These are phyloP conservation scores for Hippoglossus stenolepis DNA, from an alignment of 2,113 vertebrate species.

Conservation along the genomic window DNA sequence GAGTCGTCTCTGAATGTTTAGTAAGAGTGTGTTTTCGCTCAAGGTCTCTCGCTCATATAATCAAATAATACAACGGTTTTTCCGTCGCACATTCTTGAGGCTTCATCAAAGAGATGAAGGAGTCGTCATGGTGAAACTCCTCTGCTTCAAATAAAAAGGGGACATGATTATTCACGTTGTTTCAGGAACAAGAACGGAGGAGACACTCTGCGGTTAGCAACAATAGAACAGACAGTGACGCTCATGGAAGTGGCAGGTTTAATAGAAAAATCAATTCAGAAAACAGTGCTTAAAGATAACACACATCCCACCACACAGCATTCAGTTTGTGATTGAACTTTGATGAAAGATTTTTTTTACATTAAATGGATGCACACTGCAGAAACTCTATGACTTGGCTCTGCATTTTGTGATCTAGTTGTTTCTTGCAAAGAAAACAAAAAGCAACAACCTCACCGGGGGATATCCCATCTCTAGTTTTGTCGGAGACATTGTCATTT, in stretches of 20 bases:
- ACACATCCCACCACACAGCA: no score
- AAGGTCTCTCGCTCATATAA: slow-evolving; percentile 10
- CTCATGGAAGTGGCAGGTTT: not conserved
- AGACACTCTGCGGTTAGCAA: not conserved
- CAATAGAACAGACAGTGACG: not conserved
- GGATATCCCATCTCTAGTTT: not conserved
- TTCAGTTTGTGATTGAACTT: not conserved
- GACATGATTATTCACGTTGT: not conserved
- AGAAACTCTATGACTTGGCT: not conserved
- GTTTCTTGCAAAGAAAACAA: slow-evolving; percentile 5
- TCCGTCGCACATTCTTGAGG: not conserved
- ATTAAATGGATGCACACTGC: no score
- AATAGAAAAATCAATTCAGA: no score
- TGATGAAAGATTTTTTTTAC: no score
- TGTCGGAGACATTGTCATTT: slow-evolving; percentile 20
- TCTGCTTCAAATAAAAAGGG: slow-evolving; percentile 10
- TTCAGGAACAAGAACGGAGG: not conserved
- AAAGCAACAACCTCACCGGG: not conserved
- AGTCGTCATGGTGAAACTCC: slow-evolving; percentile 24
- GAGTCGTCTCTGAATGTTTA: not conserved
- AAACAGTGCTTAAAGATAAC: no score
- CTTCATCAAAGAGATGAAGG: slow-evolving; percentile 17
- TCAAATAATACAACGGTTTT: not conserved
- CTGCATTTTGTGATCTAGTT: slow-evolving; percentile 18
- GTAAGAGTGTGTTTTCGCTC: not conserved